phyloP scores from a whole-genome alignment of 2,113 vertebrate species.

The Antechinus stuartii region DNA sequence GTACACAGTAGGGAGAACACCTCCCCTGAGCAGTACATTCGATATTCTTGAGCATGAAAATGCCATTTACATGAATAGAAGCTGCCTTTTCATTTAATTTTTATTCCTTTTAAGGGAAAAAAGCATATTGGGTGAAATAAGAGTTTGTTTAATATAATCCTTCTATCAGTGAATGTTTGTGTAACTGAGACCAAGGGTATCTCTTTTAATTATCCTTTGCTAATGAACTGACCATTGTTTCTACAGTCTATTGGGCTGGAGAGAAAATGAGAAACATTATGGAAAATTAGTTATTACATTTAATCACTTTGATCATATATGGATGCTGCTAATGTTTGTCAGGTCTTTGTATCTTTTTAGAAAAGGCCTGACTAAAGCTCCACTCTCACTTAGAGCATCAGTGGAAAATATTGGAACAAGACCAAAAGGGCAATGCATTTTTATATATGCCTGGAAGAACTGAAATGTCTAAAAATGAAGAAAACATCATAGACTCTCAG shows the following conservation, averaged over 20 bases:
- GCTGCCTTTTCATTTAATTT: background rate
- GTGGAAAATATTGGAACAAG: rapidly evolving
- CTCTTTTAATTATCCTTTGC: background rate
- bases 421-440: background rate
- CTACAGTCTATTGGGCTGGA: background rate
- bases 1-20: background rate
- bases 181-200: background rate
- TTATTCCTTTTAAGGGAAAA: background rate
- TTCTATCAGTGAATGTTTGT: background rate
- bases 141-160: background rate
- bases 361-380: background rate
- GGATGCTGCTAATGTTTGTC: background rate
- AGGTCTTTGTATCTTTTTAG: background rate
- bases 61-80: background rate
- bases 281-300: rapidly evolving
- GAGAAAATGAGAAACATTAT: background rate
- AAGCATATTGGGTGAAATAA: background rate
- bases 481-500: background rate
- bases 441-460: background rate
- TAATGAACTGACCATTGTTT: background rate
- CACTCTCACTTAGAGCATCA: background rate
- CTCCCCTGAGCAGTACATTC: background rate
- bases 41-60: background rate
- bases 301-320: no score
- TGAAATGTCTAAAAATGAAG: background rate